phyloP scores from a whole-genome alignment of 92 coral and sea anemone genomes.

The Phenganax subtilis region DNA sequence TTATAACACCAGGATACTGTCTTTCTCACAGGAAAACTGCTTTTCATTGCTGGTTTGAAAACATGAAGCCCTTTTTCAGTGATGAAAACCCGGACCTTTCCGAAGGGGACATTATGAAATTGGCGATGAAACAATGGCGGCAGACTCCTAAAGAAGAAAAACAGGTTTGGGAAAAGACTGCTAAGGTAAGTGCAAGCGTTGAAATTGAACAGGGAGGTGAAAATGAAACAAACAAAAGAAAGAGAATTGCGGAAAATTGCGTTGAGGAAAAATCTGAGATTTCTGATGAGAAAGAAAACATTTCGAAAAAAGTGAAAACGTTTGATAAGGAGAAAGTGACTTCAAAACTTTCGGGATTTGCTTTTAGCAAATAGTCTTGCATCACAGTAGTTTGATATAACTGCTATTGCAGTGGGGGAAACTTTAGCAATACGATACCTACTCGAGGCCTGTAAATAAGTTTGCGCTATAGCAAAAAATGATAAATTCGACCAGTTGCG shows the following conservation, averaged over 20 bases:
- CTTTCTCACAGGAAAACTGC: constrained; percentile 62
- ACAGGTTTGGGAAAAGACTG: constrained; percentile 68
- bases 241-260: constrained; percentile 55
- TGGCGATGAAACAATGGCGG: constrained; percentile 83
- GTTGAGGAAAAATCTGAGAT: constrained; percentile 47
- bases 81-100: constrained; percentile 76
- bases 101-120: constrained; percentile 62
- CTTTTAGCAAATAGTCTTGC: constrained; percentile 51
- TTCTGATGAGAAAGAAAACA: constrained; percentile 49
- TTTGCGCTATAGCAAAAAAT: too few relatives aligned
- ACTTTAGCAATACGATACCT: too few relatives aligned
- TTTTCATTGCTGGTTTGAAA: constrained; percentile 76
- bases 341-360: constrained; percentile 81
- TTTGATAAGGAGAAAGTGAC: constrained; percentile 39
- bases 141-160: constrained; percentile 64
- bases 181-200: constrained; percentile 43
- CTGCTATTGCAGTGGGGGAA: too few relatives aligned
- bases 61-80: constrained; percentile 49
- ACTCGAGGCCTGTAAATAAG: too few relatives aligned
- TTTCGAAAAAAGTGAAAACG: constrained; percentile 46
- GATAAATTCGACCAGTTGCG: too few relatives aligned
- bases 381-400: too few relatives aligned
- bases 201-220: constrained; percentile 30
- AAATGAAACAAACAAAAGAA: constrained; percentile 62
- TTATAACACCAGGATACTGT: too few relatives aligned